Evolutionary conservation across 2,113 vertebrate species (phyloP), one percentile per base, ranked within the genome.

Genomic region (Dromiciops gliroides): DNA sequence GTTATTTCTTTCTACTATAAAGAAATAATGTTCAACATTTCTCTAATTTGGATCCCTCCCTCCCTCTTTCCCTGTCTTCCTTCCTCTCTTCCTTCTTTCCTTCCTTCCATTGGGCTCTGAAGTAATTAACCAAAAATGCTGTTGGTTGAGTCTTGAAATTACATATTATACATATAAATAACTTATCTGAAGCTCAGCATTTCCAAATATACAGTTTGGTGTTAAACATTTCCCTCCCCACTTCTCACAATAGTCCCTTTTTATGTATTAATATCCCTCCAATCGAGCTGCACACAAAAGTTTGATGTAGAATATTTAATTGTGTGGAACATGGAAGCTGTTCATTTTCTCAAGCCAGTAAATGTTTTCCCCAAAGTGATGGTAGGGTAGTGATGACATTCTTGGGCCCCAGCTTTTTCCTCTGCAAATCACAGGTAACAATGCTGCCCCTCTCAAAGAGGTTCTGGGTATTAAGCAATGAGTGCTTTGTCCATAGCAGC

Each of bases 301-400:
- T 83, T 44, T 44, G n/a, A 83, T 83, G 67, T 22, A 22, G 12
- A 75, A n/a, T 19, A 75, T 83, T 83, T n/a, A 83, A 44, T 44
- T 83, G 67, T 44, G 37, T 83, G 16, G 5, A 44, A 83, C 37
- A 83, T 22, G 67, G 67, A 83, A 83, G 44, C 37, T 83, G 12
- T 75, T 83, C 67, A 83, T 83, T 83, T n/a, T 83, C 24, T 23
- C 88, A 19, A 44, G 26, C 24, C 94, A 89, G 14, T 89, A 51
- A 56, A 56, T 95, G n/a, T 97, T 95, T 67, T 92, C 95, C 75
- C 89, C n/a, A 90, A 83, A 95, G 91, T 16, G n/a, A 44, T 25
- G 51, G 8, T 56, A 89, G 31, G 37, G 51, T 56, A 50, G 6
- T 90, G n/a, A 50, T 44, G 19, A 44, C 22, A 7, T 44, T 44